phyloP scores from a whole-genome alignment of 1,140 invertebrate species.

The Spodoptera frugiperda region DNA sequence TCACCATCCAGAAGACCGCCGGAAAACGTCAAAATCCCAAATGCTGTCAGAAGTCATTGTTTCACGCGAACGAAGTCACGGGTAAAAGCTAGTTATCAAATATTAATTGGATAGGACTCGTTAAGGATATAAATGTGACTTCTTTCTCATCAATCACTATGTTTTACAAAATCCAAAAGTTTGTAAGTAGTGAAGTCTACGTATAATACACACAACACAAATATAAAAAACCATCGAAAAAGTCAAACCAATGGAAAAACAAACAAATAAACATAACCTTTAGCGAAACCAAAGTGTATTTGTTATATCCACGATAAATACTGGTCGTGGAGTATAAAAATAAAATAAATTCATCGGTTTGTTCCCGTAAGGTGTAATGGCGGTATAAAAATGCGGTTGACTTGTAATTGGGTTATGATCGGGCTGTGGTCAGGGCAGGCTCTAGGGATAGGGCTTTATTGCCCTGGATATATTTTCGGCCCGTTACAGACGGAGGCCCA shows the following conservation, averaged over 20 bases:
- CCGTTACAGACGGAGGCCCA: conserved; percentile 40
- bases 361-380: conserved; percentile 51
- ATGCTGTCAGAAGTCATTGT: no score
- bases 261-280: neutral
- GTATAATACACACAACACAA: neutral
- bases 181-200: no score
- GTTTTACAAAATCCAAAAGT: no score
- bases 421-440: conserved; percentile 48
- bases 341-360: conserved; percentile 49
- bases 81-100: no score
- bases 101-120: no score
- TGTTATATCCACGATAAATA: conserved; percentile 38
- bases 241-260: conserved; percentile 9
- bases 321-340: conserved; percentile 41
- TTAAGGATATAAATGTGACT: no score
- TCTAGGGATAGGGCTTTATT: conserved; percentile 58
- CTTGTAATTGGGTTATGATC: conserved; percentile 63
- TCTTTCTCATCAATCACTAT: no score
- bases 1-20: no score
- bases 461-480: conserved; percentile 52
- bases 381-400: conserved; percentile 61
- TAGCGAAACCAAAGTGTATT: conserved; percentile 10
- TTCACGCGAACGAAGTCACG: no score
- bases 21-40: no score
- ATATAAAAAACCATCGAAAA: neutral